Evolutionary conservation across 30 jellyfish, hydroid and myxozoan genomes (phyloP), one percentile per base, ranked within the genome.

Genomic region (Hydra vulgaris): DNA sequence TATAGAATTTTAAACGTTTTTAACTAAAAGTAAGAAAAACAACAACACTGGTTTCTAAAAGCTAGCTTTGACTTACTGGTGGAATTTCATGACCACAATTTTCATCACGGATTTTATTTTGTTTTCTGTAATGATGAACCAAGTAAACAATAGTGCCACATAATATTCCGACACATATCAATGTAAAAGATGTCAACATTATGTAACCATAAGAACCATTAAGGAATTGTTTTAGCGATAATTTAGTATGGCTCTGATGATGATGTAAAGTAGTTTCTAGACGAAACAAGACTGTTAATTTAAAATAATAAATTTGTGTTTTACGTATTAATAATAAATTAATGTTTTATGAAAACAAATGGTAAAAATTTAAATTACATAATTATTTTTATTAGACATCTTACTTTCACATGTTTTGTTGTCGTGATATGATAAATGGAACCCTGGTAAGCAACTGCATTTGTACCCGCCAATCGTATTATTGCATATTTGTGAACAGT

Each of bases 321-420:
- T n/a, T n/a, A n/a, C n/a, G n/a, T n/a, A n/a, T n/a, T n/a, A n/a
- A n/a, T n/a, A n/a, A n/a, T n/a, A n/a, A n/a, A n/a, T n/a, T n/a
- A n/a, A n/a, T n/a, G n/a, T n/a, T n/a, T n/a, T n/a, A n/a, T n/a
- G n/a, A n/a, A n/a, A n/a, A n/a, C n/a, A n/a, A n/a, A n/a, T n/a
- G n/a, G n/a, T n/a, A n/a, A n/a, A n/a, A n/a, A n/a, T n/a, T n/a
- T n/a, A n/a, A n/a, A n/a, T n/a, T n/a, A n/a, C n/a, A n/a, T n/a
- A n/a, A n/a, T n/a, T n/a, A n/a, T n/a, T n/a, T n/a, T n/a, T n/a
- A n/a, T n/a, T n/a, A n/a, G n/a, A n/a, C 27, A 52, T 76, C 97
- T 81, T 86, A 91, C 96, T 76, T 76, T 82, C 89, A 83, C 98
- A 91, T 5, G 98, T 91, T 61, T 83, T 76, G 52, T 86, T 83